These are phyloP conservation scores for Ciconia nigra DNA, from an alignment of 2,797 vertebrate species.

Conservation along the genomic window DNA sequence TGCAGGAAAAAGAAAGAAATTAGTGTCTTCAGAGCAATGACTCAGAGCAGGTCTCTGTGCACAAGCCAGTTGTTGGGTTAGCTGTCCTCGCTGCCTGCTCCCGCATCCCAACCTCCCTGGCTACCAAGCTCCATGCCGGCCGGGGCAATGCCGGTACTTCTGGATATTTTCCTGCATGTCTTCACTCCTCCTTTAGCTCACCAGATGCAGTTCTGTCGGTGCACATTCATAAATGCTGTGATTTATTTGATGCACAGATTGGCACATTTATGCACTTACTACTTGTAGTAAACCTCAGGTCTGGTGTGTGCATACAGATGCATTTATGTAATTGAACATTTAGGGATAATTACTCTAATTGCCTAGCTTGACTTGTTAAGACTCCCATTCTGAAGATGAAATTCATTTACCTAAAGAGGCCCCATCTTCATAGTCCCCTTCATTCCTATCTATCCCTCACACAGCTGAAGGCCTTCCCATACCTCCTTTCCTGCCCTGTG, in stretches of 20 bases:
- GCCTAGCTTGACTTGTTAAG: not conserved
- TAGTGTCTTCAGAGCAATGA: not conserved
- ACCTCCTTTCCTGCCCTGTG: fast-evolving
- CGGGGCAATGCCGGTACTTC: not conserved
- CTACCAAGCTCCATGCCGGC: not conserved
- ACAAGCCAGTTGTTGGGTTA: not conserved
- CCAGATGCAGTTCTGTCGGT: not conserved
- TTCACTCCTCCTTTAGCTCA: not conserved
- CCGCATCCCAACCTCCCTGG: not conserved
- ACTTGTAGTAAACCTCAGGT: not conserved
- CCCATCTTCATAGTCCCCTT: not conserved
- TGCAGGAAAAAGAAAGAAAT: not conserved
- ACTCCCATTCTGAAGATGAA: not conserved
- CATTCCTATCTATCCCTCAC: not conserved
- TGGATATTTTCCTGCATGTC: not conserved
- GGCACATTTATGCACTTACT: not conserved
- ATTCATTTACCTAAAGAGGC: not conserved
- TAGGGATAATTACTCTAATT: slow-evolving; percentile 15
- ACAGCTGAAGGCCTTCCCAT: not conserved
- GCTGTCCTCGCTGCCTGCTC: not conserved
- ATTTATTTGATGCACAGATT: not conserved
- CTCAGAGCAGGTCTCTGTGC: not conserved
- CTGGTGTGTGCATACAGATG: not conserved
- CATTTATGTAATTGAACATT: slow-evolving; percentile 8
- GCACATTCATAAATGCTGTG: not conserved